Evolutionary conservation across 2,888 invertebrate genomes (phyloP).

Genomic region (Ennomos fuscantarius): DNA sequence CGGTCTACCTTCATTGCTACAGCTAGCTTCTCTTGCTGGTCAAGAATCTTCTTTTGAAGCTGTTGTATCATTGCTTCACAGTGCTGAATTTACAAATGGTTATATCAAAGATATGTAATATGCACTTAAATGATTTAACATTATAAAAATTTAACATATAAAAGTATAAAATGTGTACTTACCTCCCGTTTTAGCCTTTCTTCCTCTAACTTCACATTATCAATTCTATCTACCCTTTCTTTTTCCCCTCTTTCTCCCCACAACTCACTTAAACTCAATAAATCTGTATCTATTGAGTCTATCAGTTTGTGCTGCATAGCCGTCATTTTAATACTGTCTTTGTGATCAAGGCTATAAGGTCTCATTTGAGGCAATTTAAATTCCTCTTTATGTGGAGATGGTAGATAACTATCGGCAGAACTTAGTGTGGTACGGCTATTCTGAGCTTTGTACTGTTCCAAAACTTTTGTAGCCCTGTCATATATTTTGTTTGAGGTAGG

Average conservation of each 20-base stretch:
- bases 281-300: slow-evolving; percentile 74
- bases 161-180: slow-evolving; percentile 46
- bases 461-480: slow-evolving; percentile 72
- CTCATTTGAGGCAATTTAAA: slow-evolving; percentile 77
- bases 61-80: slow-evolving; percentile 91
- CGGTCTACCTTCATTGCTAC: slow-evolving; percentile 92
- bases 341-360: slow-evolving; percentile 60
- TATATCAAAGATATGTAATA: no score
- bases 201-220: slow-evolving; percentile 87
- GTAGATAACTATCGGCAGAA: slow-evolving; percentile 56
- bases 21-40: slow-evolving; percentile 91
- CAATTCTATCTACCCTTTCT: slow-evolving; percentile 60
- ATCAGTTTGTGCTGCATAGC: slow-evolving; percentile 59
- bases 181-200: slow-evolving; percentile 91
- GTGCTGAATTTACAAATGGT: slow-evolving; percentile 77
- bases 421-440: slow-evolving; percentile 57
- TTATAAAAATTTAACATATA: no score
- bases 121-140: no score
- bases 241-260: slow-evolving; percentile 84
- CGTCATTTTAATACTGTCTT: slow-evolving; percentile 51
- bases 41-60: slow-evolving; percentile 89
- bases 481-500: slow-evolving; percentile 77
- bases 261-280: slow-evolving; percentile 86
- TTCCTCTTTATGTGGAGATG: slow-evolving; percentile 62
- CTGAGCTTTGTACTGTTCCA: slow-evolving; percentile 75